Evolutionary conservation across 2,888 invertebrate genomes (phyloP).

Genomic region (Dicycla oo): DNA sequence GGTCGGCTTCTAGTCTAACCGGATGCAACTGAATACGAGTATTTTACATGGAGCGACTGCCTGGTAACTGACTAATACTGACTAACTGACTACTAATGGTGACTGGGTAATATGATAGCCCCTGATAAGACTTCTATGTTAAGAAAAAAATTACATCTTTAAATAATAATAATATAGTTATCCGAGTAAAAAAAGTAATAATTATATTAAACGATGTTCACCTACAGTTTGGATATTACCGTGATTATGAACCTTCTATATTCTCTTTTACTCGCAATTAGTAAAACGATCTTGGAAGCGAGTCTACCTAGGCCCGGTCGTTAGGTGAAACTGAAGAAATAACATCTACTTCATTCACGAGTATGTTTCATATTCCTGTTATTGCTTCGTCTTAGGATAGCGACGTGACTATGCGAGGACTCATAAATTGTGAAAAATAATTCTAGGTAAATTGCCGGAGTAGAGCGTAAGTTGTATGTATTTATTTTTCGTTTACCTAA

Average conservation of each 20-base stretch:
- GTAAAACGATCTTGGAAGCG: slow-evolving; percentile 41
- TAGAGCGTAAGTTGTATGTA: not conserved
- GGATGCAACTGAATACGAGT: no score
- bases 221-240: no score
- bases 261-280: slow-evolving; percentile 34
- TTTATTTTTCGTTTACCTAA: not conserved
- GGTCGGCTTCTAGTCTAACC: no score
- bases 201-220: no score
- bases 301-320: slow-evolving; percentile 27
- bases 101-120: no score
- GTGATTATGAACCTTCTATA: slow-evolving; percentile 2
- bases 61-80: no score
- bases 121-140: no score
- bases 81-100: no score
- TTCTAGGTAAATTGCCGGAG: not conserved
- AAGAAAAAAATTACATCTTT: no score
- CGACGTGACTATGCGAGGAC: not conserved
- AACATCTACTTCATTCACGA: slow-evolving; percentile 3
- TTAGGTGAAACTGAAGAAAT: slow-evolving; percentile 37
- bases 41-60: no score
- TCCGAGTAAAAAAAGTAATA: no score
- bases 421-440: not conserved
- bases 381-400: not conserved
- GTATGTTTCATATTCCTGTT: not conserved
- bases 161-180: no score